Percentiles rank a stretch among this genome's conserved stretches.
phyloP scores from a whole-genome alignment of 2,888 invertebrate genomes.

The Resseliella maxima region DNA sequence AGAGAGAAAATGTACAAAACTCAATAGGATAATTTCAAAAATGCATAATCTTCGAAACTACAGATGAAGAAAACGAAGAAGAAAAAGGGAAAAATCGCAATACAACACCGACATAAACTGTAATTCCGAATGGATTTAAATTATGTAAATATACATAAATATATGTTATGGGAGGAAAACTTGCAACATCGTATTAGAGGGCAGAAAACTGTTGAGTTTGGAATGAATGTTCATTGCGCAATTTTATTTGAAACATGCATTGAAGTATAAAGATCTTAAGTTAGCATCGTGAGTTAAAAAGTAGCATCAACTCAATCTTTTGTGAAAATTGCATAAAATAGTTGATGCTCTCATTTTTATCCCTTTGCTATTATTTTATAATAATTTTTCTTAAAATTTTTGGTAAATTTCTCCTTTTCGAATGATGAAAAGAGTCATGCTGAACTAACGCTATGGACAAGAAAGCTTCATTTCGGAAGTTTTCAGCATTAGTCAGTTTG shows the following conservation, averaged over 20 bases:
- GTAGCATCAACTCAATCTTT: not conserved
- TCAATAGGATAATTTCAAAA: not conserved
- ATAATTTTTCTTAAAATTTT: too few relatives aligned
- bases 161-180: not conserved
- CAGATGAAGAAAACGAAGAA: not conserved
- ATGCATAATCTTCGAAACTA: not conserved
- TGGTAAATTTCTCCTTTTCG: too few relatives aligned
- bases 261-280: slow-evolving; percentile 5
- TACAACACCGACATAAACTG: not conserved
- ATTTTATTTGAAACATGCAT: not conserved
- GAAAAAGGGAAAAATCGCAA: not conserved
- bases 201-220: not conserved
- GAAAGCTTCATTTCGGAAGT: slow-evolving; percentile 2
- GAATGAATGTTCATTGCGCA: not conserved
- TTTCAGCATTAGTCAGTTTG: not conserved
- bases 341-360: too few relatives aligned
- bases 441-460: too few relatives aligned
- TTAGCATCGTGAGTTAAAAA: not conserved
- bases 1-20: not conserved
- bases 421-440: too few relatives aligned
- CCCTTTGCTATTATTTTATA: too few relatives aligned
- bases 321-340: not conserved
- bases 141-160: slow-evolving; percentile 6
- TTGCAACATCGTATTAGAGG: too few relatives aligned
- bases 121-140: slow-evolving; percentile 16